These are phyloP conservation scores for Drosophila recens DNA, from an alignment of 2,888 invertebrate genomes.

Conservation along the genomic window DNA sequence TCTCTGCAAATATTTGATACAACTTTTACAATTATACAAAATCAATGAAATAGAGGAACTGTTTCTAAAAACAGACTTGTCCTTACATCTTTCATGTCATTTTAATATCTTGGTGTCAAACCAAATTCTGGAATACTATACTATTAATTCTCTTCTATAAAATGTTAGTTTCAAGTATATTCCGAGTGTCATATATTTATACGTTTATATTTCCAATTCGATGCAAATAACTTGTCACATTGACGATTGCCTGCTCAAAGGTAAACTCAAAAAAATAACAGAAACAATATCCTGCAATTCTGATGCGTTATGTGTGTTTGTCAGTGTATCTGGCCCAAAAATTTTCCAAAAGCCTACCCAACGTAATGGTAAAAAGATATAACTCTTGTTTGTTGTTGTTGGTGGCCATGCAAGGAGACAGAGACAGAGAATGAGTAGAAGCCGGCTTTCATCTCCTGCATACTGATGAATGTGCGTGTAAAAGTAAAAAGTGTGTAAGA, in stretches of 20 bases:
- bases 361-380: constrained; percentile 70
- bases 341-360: constrained; percentile 54
- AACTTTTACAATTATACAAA: neutral
- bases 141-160: neutral
- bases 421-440: constrained; percentile 41
- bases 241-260: neutral
- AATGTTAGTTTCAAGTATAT: no score
- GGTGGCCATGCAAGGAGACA: constrained; percentile 4
- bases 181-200: neutral
- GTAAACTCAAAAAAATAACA: constrained; percentile 5
- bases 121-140: neutral
- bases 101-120: no score
- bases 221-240: constrained; percentile 11
- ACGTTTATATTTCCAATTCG: neutral
- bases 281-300: constrained; percentile 47
- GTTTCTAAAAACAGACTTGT: no score
- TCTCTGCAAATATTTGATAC: constrained; percentile 1
- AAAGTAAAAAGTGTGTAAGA: constrained; percentile 33
- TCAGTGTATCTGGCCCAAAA: constrained; percentile 43
- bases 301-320: constrained; percentile 28
- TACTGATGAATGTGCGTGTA: constrained; percentile 70
- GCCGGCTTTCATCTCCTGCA: constrained; percentile 73
- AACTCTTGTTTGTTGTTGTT: constrained; percentile 66
- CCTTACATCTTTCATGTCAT: neutral
- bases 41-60: neutral